phyloP scores from a whole-genome alignment of 1,140 invertebrate species.

The Nasonia vitripennis region DNA sequence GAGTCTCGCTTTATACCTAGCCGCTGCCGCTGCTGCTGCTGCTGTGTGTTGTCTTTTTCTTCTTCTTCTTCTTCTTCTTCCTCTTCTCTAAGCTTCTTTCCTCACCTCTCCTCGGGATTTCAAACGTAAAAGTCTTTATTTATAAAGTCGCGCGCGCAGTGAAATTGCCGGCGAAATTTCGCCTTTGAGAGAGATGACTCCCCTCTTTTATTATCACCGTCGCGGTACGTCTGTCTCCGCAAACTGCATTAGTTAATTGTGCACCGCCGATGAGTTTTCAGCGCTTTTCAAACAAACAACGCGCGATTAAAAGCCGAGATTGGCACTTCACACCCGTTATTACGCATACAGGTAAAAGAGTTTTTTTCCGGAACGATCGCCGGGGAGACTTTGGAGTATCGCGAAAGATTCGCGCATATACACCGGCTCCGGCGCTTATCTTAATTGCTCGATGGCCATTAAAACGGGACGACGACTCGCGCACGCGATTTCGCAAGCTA shows the following conservation, averaged over 20 bases:
- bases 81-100: neutral
- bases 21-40: neutral
- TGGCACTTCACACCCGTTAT: too few relatives aligned
- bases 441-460: constrained; percentile 62
- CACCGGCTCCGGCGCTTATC: constrained; percentile 51
- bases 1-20: constrained; percentile 37
- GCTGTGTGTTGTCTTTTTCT: neutral
- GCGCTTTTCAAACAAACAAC: neutral
- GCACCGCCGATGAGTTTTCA: constrained; percentile 18
- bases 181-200: constrained; percentile 24
- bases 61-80: neutral
- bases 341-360: too few relatives aligned
- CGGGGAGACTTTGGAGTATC: neutral
- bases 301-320: too few relatives aligned
- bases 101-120: neutral
- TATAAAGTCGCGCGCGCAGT: constrained; percentile 22
- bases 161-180: constrained; percentile 35
- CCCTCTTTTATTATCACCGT: constrained; percentile 23
- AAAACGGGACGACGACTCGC: constrained; percentile 53
- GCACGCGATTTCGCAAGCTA: constrained; percentile 53
- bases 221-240: neutral
- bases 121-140: constrained; percentile 43
- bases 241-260: constrained; percentile 38
- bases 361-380: constrained; percentile 28
- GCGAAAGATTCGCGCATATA: constrained; percentile 27